phyloP scores from a whole-genome alignment of 2,113 vertebrate species.

The Physeter macrocephalus region DNA sequence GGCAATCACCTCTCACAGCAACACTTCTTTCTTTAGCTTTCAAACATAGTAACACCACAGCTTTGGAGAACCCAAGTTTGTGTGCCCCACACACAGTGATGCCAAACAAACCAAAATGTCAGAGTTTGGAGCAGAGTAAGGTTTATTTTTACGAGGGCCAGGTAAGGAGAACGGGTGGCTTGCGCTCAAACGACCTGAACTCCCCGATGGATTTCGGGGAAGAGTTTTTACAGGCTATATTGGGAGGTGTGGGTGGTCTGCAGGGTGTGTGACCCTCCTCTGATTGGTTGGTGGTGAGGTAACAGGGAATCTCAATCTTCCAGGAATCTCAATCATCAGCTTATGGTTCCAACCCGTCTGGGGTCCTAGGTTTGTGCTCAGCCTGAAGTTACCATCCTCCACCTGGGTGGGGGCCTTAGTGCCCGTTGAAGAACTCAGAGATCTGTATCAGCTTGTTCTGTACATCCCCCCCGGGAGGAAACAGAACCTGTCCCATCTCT shows the following conservation, averaged over 20 bases:
- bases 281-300: background rate
- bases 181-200: background rate
- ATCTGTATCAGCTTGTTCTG: background rate
- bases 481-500: background rate
- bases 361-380: background rate
- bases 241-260: background rate
- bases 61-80: background rate
- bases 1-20: background rate
- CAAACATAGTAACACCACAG: background rate
- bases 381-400: background rate
- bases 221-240: background rate
- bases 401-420: background rate
- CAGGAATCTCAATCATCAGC: background rate
- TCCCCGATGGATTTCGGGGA: too few relatives aligned
- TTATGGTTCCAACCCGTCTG: background rate
- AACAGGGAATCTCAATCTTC: too few relatives aligned
- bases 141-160: background rate
- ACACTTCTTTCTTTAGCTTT: background rate
- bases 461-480: background rate
- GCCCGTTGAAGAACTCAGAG: background rate
- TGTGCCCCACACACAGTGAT: background rate
- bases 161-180: background rate
- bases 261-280: background rate
- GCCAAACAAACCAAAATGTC: background rate
- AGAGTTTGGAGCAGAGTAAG: background rate